phyloP scores from a whole-genome alignment of 2,888 invertebrate species.

The Leucoma salicis region DNA sequence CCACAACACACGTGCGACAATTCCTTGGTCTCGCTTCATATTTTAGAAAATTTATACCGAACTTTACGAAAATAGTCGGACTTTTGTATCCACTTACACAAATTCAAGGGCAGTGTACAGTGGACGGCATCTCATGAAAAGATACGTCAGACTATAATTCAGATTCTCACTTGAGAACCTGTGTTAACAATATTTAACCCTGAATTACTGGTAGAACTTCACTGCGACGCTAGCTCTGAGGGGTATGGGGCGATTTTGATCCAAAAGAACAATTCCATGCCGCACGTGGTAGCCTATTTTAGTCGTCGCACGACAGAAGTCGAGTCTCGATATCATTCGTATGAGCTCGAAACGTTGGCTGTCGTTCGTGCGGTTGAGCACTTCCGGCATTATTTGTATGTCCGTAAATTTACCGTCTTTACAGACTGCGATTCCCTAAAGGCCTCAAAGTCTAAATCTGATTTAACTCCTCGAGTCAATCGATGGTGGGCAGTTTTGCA shows the following conservation, averaged over 20 bases:
- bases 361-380: slow-evolving; percentile 7
- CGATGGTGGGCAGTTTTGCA: slow-evolving; percentile 9
- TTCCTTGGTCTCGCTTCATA: slow-evolving; percentile 26
- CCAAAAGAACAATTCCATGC: neutral
- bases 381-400: slow-evolving; percentile 11
- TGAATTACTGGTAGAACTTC: neutral
- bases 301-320: slow-evolving; percentile 2
- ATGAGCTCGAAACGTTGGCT: no score
- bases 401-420: slow-evolving; percentile 3
- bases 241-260: slow-evolving; percentile 10
- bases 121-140: slow-evolving; percentile 23
- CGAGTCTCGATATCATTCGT: slow-evolving; percentile 8
- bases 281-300: slow-evolving; percentile 7
- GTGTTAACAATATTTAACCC: slow-evolving; percentile 6
- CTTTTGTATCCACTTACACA: neutral
- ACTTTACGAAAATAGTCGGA: neutral
- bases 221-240: slow-evolving; percentile 6
- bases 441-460: slow-evolving; percentile 7
- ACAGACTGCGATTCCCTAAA: neutral
- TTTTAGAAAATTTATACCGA: slow-evolving; percentile 19
- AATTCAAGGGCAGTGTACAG: slow-evolving; percentile 13
- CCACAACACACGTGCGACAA: slow-evolving; percentile 21
- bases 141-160: slow-evolving; percentile 6
- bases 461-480: slow-evolving; percentile 7
- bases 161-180: slow-evolving; percentile 4